Evolutionary conservation across 1,140 invertebrate genomes (phyloP).

Genomic region (Drosophila sturtevanti): DNA sequence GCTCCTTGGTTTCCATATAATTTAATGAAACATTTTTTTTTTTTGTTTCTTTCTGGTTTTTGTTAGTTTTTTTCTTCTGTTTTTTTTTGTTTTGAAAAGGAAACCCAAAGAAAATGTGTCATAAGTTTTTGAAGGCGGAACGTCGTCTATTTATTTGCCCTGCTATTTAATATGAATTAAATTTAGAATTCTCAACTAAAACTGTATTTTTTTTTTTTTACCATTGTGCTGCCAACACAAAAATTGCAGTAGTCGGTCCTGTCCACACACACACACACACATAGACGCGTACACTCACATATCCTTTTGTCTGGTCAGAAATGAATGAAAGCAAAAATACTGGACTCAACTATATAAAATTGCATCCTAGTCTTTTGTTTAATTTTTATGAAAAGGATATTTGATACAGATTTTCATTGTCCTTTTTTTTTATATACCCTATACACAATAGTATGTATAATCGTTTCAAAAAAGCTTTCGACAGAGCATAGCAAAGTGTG

Average conservation of each 20-base stretch:
- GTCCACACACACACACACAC: slow-evolving; percentile 6
- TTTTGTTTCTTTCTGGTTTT: slow-evolving; percentile 17
- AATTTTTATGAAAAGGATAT: slow-evolving; percentile 11
- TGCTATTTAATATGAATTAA: slow-evolving; percentile 75
- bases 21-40: slow-evolving; percentile 52
- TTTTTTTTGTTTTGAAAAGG: not conserved
- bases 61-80: not conserved
- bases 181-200: slow-evolving; percentile 65
- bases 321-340: slow-evolving; percentile 31
- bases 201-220: not conserved
- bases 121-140: not conserved
- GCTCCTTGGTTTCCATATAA: slow-evolving; percentile 37
- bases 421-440: slow-evolving; percentile 13
- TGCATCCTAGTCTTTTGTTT: slow-evolving; percentile 29
- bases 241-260: slow-evolving; percentile 22
- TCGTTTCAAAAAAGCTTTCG: not conserved
- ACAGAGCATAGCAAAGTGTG: not conserved
- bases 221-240: slow-evolving; percentile 31
- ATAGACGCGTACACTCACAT: not conserved
- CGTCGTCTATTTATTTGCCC: slow-evolving; percentile 47
- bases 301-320: slow-evolving; percentile 30
- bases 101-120: not conserved
- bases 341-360: slow-evolving; percentile 37
- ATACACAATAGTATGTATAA: not conserved
- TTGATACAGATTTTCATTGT: slow-evolving; percentile 4